These are phyloP conservation scores for Planococcus citri DNA, from an alignment of 1,140 invertebrate genomes.

Conservation along the genomic window DNA sequence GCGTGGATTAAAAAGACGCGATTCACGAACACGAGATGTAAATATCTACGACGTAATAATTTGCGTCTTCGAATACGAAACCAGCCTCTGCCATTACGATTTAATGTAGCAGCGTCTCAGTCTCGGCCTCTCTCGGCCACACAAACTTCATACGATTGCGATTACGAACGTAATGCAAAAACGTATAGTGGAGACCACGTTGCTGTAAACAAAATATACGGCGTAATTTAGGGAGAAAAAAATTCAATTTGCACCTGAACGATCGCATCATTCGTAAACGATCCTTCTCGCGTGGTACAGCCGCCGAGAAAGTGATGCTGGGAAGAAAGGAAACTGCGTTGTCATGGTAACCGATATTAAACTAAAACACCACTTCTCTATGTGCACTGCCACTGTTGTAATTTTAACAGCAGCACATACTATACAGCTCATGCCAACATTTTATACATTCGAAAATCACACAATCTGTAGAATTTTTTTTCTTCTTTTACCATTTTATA, in stretches of 20 bases:
- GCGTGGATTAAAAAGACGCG: no score
- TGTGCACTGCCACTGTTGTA: background rate
- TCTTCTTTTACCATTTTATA: no score
- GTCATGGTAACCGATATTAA: background rate
- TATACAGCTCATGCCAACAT: background rate
- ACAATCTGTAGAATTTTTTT: background rate
- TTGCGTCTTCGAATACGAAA: no score
- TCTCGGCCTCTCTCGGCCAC: no score
- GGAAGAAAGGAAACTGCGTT: background rate
- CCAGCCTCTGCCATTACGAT: no score
- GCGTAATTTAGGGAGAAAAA: background rate
- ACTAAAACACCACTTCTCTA: background rate
- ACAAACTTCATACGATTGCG: no score
- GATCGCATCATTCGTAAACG: background rate
- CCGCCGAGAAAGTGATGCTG: background rate
- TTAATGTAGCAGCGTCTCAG: no score
- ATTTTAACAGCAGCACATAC: background rate
- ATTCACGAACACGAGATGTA: no score
- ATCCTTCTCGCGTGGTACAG: background rate
- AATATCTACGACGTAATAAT: no score
- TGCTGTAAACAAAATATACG: background rate
- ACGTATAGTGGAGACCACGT: no score
- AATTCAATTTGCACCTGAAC: constrained; percentile 1
- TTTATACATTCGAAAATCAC: background rate
- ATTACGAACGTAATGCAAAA: no score